A percentile compares a stretch with the other conserved stretches of the same genome.
Evolutionary conservation across 2,113 vertebrate species (phyloP).

Genomic region (Halichoeres trimaculatus): DNA sequence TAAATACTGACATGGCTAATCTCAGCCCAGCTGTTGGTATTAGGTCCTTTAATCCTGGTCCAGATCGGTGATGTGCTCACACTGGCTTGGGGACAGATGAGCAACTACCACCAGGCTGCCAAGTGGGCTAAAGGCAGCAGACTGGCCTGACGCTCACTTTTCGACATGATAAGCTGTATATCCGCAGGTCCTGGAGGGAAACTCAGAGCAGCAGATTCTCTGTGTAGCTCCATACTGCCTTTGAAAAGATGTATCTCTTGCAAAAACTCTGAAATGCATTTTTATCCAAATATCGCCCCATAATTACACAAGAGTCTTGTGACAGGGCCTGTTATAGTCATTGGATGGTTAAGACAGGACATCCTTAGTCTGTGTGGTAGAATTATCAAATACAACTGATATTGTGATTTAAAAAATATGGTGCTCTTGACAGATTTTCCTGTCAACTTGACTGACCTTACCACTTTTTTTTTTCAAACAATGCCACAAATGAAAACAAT

Average conservation of each 20-base stretch:
- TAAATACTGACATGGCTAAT: constrained; percentile 81
- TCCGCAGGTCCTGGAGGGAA: constrained; percentile 52
- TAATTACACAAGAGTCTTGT: background rate
- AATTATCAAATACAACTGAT: no score
- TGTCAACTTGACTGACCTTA: no score
- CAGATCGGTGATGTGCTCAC: constrained; percentile 75
- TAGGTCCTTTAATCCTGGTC: constrained; percentile 77
- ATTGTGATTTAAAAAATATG: no score
- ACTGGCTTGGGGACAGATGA: constrained; percentile 78
- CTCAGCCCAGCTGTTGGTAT: constrained; percentile 79
- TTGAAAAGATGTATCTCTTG: constrained; percentile 45
- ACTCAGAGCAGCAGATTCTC: constrained; percentile 31
- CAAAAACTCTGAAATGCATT: constrained; percentile 5
- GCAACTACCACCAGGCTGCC: constrained; percentile 77
- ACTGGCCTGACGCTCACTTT: constrained; percentile 69
- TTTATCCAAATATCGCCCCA: background rate
- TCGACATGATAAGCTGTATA: constrained; percentile 69
- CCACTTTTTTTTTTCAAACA: no score
- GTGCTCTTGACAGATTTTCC: no score
- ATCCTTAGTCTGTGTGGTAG: no score
- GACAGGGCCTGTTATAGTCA: no score
- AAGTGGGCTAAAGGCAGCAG: constrained; percentile 78
- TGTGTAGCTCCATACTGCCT: constrained; percentile 41
- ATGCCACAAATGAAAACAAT: no score
- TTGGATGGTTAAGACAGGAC: no score